Conservation (phyloP, 2,113 vertebrate genomes). For the Podarcis muralis region DNA sequence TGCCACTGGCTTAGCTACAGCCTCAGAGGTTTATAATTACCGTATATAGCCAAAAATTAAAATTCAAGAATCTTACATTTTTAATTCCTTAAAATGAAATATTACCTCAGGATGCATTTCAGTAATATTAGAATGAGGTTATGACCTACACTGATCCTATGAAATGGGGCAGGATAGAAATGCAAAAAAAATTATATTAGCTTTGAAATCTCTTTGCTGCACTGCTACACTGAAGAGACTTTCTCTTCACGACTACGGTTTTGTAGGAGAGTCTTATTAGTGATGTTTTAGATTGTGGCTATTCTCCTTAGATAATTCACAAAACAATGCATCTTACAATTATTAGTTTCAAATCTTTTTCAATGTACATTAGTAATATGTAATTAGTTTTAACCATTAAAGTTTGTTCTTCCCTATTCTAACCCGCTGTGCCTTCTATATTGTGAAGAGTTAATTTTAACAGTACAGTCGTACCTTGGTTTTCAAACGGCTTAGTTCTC, state of each 20-base stretch:
- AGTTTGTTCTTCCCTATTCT: not conserved
- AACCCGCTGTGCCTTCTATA: not conserved
- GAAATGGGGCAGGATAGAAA: not conserved
- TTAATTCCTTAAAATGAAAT: constrained; percentile 39
- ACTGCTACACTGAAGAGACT: constrained; percentile 19
- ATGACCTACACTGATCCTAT: not conserved
- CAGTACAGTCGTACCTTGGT: no score
- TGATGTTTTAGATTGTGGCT: not conserved
- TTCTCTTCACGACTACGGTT: constrained; percentile 40
- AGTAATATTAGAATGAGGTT: constrained; percentile 36
- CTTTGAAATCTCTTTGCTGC: constrained; percentile 22
- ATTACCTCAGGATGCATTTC: constrained; percentile 12
- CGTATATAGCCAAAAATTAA: constrained; percentile 11
- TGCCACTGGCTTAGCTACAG: not conserved
- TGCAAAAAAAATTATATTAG: not conserved
- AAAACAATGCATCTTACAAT: not conserved
- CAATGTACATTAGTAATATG: not conserved
- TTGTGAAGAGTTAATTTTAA: not conserved
- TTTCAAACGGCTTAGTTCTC: no score
- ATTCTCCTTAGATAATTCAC: not conserved
- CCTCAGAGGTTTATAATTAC: not conserved
- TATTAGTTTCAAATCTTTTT: not conserved
- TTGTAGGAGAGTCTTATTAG: constrained; percentile 33
- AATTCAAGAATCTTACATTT: constrained; percentile 14
- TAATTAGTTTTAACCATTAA: not conserved